phyloP scores from a whole-genome alignment of 1,140 invertebrate genomes.

The Atta texana region DNA sequence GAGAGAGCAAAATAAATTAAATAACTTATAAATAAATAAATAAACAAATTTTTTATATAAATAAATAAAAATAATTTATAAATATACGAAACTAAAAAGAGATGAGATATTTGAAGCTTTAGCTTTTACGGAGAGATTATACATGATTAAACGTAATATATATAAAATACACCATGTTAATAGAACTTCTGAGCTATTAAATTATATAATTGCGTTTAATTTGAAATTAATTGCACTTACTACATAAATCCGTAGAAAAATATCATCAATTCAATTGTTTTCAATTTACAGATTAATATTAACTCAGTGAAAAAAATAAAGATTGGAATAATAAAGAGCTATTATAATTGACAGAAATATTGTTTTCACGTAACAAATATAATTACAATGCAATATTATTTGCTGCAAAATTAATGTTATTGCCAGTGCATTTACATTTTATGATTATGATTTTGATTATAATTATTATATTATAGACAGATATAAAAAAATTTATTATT shows the following conservation, averaged over 20 bases:
- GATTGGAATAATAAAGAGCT: neutral
- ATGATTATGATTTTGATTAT: neutral
- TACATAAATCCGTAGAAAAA: neutral
- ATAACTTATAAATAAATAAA: neutral
- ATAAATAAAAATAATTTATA: neutral
- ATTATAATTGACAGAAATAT: slow-evolving; percentile 12
- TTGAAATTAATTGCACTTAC: neutral
- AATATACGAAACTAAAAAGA: neutral
- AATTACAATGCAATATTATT: slow-evolving; percentile 2
- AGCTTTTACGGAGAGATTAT: neutral
- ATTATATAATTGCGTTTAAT: slow-evolving; percentile 8
- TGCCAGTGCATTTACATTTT: neutral
- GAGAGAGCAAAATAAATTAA: neutral
- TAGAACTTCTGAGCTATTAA: neutral
- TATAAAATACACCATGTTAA: neutral
- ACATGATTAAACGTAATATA: neutral
- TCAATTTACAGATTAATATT: neutral
- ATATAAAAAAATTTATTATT: neutral
- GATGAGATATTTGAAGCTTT: neutral
- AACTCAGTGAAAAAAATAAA: neutral
- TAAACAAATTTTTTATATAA: no score
- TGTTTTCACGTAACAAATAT: neutral
- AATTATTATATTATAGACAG: neutral
- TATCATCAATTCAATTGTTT: neutral
- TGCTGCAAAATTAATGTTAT: neutral